phyloP scores from a whole-genome alignment of 2,113 vertebrate genomes.

The Nothoprocta perdicaria region DNA sequence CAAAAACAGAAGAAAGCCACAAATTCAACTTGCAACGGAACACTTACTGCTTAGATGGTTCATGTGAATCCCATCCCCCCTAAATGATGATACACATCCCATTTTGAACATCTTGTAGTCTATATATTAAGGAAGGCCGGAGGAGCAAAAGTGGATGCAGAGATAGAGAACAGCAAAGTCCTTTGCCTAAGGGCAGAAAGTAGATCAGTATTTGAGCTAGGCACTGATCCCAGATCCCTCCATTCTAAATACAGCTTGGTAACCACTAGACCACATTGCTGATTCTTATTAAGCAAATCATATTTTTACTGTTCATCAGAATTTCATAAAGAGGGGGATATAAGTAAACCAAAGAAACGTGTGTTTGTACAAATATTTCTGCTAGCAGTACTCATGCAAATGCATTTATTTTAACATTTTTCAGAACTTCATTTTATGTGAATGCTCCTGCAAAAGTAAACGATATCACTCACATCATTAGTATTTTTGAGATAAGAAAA shows the following conservation, averaged over 20 bases:
- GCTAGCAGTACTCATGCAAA: neutral
- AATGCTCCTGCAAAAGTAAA: neutral
- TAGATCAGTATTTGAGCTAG: neutral
- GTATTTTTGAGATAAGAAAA: neutral
- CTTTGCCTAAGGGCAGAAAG: neutral
- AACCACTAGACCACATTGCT: constrained; percentile 9
- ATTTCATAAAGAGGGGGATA: constrained; percentile 4
- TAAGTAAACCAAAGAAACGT: neutral
- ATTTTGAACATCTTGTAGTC: neutral
- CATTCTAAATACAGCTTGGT: neutral
- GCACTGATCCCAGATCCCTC: neutral
- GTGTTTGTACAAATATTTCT: neutral
- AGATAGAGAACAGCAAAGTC: neutral
- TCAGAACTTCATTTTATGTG: neutral
- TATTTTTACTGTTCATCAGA: constrained; percentile 30
- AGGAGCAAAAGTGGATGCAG: neutral
- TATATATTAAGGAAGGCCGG: neutral
- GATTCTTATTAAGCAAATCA: constrained; percentile 10
- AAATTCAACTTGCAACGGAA: neutral
- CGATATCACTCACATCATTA: neutral
- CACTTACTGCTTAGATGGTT: neutral
- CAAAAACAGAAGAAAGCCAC: neutral
- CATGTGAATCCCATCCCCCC: neutral
- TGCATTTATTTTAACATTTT: neutral
- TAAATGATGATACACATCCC: neutral